Base-by-base conservation (phyloP, 1,140 invertebrate species). In the Drosophila quadrilineata region DNA sequence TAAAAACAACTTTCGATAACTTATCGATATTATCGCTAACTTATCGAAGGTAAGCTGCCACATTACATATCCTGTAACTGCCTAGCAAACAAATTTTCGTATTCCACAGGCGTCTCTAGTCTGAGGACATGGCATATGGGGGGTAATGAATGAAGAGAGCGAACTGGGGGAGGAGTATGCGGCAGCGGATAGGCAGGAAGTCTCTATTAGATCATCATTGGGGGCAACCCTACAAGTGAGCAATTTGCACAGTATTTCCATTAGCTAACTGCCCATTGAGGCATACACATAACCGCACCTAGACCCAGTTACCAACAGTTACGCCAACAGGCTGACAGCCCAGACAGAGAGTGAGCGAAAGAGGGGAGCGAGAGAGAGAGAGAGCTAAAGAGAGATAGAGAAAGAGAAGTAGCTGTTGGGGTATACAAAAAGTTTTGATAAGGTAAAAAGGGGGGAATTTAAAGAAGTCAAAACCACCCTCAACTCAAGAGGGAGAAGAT, bases 241-340 rank as follows among this genome's bases (percentile, higher is more conserved):
- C 52, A 56, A 4, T 64, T 56, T n/a, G 10, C 38, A 28, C 14
- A 10, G 12, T 16, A 28, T 58, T 22, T 24, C 26, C 58, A 40
- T 29, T 50, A 50, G 56, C 31, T 14, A 38, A 38, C 26, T 41
- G 52, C 16, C 36, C 36, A 31, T 41, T 54, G 52, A 41, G 12
- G 28, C 28, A 12, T 21, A 26, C 41, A 36, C 3, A 31, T 52
- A 40, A 57, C 75, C 75, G 62, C 75, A 74, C 75, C 70, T 79
- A 79, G 70, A 74, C 70, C 57, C 60, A 63, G 69, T 76, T 75
- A 16, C n/a, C n/a, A n/a, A n/a, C 24, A 24, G 49, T 63, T 41
- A 17, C 45, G 22, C 3, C 24, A 50, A 16, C 22, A 26, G 26
- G 16, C 19, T 19, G 35, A 16, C 35, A 12, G 16, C n/a, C 5